Evolutionary conservation across 2,113 vertebrate species (phyloP).

Genomic region (Megaleporinus macrocephalus): DNA sequence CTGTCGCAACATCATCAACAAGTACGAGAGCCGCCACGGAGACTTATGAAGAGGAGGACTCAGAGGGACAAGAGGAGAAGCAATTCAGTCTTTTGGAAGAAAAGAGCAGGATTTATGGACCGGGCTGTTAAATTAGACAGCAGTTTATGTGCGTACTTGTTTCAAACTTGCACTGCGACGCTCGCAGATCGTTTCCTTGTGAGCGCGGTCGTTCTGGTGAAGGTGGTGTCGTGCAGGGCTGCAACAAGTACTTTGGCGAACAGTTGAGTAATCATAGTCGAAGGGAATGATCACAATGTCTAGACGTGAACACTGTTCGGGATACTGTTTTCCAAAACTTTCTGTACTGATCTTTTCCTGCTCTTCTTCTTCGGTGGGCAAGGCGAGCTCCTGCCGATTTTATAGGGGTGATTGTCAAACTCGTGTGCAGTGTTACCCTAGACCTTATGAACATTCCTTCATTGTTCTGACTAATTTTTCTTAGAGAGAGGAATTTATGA

Average conservation of each 20-base stretch:
- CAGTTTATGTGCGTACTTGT: constrained; percentile 60
- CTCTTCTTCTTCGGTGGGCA: constrained; percentile 12
- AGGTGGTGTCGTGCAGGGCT: constrained; percentile 15
- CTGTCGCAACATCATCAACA: constrained; percentile 95
- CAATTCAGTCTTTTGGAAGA: not conserved
- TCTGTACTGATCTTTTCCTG: constrained; percentile 10
- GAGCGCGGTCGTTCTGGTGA: not conserved
- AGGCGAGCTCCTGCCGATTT: constrained; percentile 20
- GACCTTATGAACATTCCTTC: constrained; percentile 49
- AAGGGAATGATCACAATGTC: constrained; percentile 40
- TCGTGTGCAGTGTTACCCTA: constrained; percentile 41
- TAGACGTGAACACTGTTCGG: constrained; percentile 39
- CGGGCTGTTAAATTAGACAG: constrained; percentile 61
- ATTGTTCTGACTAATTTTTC: constrained; percentile 35
- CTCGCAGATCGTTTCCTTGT: constrained; percentile 19
- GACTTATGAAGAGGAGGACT: constrained; percentile 81
- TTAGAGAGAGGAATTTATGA: constrained; percentile 38
- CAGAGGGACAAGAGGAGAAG: constrained; percentile 13
- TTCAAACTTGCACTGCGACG: constrained; percentile 29
- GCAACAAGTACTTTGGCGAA: constrained; percentile 27
- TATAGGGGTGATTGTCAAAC: constrained; percentile 10
- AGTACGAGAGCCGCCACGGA: constrained; percentile 92
- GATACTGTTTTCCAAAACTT: not conserved
- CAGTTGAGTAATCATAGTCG: constrained; percentile 14
- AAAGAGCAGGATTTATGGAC: not conserved